Evolutionary conservation across 2,888 invertebrate genomes (phyloP).

Genomic region (Operophtera brumata): DNA sequence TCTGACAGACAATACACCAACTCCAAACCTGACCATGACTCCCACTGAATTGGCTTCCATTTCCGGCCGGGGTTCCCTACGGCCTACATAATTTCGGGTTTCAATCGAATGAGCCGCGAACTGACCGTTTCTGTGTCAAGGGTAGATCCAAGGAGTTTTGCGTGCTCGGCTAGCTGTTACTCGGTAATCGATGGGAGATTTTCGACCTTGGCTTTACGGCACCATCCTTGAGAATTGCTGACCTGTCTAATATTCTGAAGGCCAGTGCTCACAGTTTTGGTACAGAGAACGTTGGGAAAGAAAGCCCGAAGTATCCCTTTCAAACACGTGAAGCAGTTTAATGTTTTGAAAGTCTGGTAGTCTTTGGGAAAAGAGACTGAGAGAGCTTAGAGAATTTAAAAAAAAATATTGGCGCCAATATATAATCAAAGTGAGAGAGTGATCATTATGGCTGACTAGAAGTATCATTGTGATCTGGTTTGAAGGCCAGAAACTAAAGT

Average conservation of each 20-base stretch:
- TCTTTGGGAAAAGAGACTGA: neutral
- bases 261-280: conserved; percentile 29
- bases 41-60: conserved; percentile 38
- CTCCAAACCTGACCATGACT: conserved; percentile 30
- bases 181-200: conserved; percentile 75
- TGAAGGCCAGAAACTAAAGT: neutral
- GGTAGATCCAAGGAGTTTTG: conserved; percentile 69
- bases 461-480: neutral
- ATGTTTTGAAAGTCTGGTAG: neutral
- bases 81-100: conserved; percentile 66
- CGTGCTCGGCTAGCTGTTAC: conserved; percentile 58
- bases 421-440: no score
- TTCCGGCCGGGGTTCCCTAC: conserved; percentile 56
- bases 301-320: neutral
- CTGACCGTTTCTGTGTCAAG: conserved; percentile 76
- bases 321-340: neutral
- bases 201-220: conserved; percentile 69
- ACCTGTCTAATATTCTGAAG: conserved; percentile 61
- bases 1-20: conserved; percentile 20
- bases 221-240: conserved; percentile 65
- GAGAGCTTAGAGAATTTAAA: no score
- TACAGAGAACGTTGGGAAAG: neutral
- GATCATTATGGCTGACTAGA: neutral
- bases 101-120: conserved; percentile 46
- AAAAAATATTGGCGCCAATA: no score